Percentiles rank a stretch among this genome's conserved stretches.
These are phyloP conservation scores for Mixornis gularis DNA, from an alignment of 2,113 vertebrate genomes.

Conservation along the genomic window DNA sequence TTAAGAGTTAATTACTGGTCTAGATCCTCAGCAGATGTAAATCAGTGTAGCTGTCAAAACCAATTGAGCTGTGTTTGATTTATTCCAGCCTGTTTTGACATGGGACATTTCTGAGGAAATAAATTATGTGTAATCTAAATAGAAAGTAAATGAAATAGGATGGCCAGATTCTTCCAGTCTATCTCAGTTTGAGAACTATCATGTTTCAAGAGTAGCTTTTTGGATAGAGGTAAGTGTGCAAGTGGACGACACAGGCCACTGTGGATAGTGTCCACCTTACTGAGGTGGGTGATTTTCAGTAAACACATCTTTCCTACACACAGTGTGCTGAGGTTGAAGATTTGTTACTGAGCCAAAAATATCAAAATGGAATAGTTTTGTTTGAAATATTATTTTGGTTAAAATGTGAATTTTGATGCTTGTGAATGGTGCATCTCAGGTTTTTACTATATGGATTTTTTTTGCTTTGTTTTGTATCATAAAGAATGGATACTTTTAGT, in stretches of 20 bases:
- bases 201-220: neutral
- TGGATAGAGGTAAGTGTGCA: neutral
- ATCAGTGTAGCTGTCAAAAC: neutral
- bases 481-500: neutral
- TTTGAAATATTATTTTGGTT: neutral
- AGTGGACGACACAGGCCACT: neutral
- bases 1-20: neutral
- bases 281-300: neutral
- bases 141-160: neutral
- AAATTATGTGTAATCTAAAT: neutral
- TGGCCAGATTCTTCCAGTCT: neutral
- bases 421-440: constrained; percentile 11
- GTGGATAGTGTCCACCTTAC: neutral
- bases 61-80: neutral
- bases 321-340: neutral
- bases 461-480: neutral
- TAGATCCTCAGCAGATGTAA: neutral
- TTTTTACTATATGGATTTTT: neutral
- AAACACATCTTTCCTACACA: neutral
- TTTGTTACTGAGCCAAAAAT: neutral
- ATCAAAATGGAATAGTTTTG: neutral
- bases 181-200: neutral
- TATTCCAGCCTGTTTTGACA: neutral
- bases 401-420: constrained; percentile 23
- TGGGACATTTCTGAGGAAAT: neutral